Evolutionary conservation across 2,888 invertebrate species (phyloP).

Genomic region (Catocala fraxini): DNA sequence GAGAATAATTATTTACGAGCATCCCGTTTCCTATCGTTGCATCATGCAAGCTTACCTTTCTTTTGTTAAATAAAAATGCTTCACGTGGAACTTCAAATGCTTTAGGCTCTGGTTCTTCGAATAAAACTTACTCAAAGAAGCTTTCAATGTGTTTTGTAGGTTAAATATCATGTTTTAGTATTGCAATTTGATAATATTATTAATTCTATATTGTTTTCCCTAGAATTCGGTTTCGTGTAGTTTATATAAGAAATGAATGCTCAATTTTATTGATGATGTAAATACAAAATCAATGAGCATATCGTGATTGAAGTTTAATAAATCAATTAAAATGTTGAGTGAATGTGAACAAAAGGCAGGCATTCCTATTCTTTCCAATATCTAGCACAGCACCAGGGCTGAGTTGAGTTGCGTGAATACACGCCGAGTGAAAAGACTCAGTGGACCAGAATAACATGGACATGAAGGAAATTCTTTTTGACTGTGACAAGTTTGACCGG

Average conservation of each 20-base stretch:
- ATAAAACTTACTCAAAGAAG: slow-evolving; percentile 19
- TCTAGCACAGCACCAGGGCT: slow-evolving; percentile 54
- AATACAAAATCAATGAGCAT: too few species aligned
- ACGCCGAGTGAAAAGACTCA: slow-evolving; percentile 57
- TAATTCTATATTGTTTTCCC: too few species aligned
- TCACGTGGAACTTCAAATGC: slow-evolving; percentile 22
- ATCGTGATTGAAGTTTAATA: background rate
- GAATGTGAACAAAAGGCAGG: slow-evolving; percentile 30
- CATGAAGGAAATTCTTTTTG: slow-evolving; percentile 48
- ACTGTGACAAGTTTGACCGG: slow-evolving; percentile 26
- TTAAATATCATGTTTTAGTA: too few species aligned
- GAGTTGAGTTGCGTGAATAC: slow-evolving; percentile 33
- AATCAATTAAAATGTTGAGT: slow-evolving; percentile 10
- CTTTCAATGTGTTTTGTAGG: background rate
- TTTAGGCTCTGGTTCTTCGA: slow-evolving; percentile 17
- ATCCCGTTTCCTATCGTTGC: slow-evolving; percentile 32
- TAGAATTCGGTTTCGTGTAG: too few species aligned
- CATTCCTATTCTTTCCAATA: slow-evolving; percentile 59
- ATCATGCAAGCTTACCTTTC: slow-evolving; percentile 32
- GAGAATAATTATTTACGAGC: slow-evolving; percentile 35
- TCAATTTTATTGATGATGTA: too few species aligned
- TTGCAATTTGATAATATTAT: too few species aligned
- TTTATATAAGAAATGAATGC: too few species aligned
- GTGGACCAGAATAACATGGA: slow-evolving; percentile 60
- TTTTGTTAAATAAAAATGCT: slow-evolving; percentile 35